Conservation (phyloP, 2,113 vertebrate species). For the Catharus bicknelli region DNA sequence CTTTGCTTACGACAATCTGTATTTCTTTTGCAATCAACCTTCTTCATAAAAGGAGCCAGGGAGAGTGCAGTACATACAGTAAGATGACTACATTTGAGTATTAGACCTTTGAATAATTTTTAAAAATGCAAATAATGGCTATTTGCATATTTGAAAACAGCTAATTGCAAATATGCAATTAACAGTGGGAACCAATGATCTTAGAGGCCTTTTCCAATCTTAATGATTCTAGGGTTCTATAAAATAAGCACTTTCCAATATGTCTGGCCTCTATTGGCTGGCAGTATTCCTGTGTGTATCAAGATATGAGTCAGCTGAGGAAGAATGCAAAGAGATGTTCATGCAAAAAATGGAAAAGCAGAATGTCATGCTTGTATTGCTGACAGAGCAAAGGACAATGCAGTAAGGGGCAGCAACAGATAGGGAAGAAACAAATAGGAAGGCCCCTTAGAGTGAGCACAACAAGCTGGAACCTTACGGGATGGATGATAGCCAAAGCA, state of each 20-base stretch:
- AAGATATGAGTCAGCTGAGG: slow-evolving; percentile 35
- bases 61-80: background rate
- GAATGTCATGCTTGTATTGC: background rate
- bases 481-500: background rate
- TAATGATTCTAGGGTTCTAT: background rate
- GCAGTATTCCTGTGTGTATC: background rate
- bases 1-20: background rate
- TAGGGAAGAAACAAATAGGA: background rate
- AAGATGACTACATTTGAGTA: background rate
- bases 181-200: background rate
- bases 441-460: background rate
- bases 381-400: background rate
- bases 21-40: background rate
- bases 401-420: background rate
- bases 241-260: background rate
- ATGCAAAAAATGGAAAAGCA: slow-evolving; percentile 5
- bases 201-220: background rate
- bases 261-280: background rate
- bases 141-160: background rate
- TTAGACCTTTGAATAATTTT: slow-evolving; percentile 4
- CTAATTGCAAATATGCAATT: background rate
- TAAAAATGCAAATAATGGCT: background rate
- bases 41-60: background rate
- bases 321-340: slow-evolving; percentile 14
- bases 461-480: background rate